These are phyloP conservation scores for Nemurella pictetii DNA, from an alignment of 2,888 invertebrate species.

Conservation along the genomic window DNA sequence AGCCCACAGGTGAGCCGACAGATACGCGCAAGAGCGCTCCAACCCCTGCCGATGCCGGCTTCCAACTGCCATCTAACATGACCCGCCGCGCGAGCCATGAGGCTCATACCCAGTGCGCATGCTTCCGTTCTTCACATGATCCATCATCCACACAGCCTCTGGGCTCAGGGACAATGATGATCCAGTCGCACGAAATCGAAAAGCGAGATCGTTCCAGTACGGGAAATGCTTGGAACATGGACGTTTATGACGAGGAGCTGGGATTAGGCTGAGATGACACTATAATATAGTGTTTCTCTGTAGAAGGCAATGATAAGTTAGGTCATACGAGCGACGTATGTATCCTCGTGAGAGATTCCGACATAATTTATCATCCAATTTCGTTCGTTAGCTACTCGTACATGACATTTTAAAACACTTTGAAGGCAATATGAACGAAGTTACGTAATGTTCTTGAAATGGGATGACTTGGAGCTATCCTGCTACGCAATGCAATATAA, in stretches of 20 bases:
- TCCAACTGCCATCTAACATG: not conserved
- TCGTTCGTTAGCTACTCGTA: not conserved
- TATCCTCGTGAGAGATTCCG: not conserved
- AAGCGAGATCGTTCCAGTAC: not conserved
- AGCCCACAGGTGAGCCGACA: not conserved
- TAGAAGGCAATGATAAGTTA: no score
- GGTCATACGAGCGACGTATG: not conserved
- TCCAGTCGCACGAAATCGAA: not conserved
- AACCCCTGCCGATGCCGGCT: not conserved
- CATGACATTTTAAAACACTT: not conserved
- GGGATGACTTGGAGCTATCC: not conserved
- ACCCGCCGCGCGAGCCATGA: not conserved
- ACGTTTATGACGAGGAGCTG: no score
- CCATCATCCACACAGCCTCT: not conserved
- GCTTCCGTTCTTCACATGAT: not conserved
- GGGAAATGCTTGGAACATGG: not conserved
- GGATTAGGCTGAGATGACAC: not conserved
- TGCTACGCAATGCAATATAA: not conserved
- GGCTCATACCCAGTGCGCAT: not conserved
- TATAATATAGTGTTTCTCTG: no score
- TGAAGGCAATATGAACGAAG: not conserved
- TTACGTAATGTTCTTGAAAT: not conserved
- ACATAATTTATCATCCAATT: not conserved
- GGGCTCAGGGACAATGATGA: not conserved
- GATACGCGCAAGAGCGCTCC: not conserved